Evolutionary conservation across 2,797 vertebrate genomes (phyloP), one percentile per base, ranked within the genome.

Genomic region (Triplophysa yarkandensis): DNA sequence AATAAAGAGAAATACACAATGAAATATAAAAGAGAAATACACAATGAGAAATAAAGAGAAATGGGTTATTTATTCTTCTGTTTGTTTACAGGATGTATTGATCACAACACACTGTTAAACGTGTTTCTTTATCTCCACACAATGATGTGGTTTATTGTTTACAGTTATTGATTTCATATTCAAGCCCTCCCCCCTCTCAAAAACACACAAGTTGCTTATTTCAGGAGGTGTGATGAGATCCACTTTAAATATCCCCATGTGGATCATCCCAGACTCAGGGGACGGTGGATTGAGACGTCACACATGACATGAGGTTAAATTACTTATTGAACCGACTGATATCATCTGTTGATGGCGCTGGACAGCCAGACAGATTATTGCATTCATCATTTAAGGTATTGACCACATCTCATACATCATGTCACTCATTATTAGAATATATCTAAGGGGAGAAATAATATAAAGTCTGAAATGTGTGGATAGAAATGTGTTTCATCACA

Each of bases 281-380:
- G 3, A 14, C 54, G 66, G 41, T 48, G 44, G 25, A 83, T 68
- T 79, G 83, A 87, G 86, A 43, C 32, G 55, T 82, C 78, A 81
- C 87, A 82, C 83, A 69, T 72, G 39, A 79, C 44, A 78, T 76
- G 83, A 83, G 81, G 79, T 84, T 88, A 89, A 90, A 89, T 89
- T 89, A 88, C 78, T 86, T 90, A 90, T 88, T 80, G 88, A 91
- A 83, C 87, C 75, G 72, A 74, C 30, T 28, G 58, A 77, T 64
- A 62, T n/a, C 55, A 68, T 85, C 50, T 60, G 3, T 78, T 68
- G 81, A 73, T 58, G 28, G 50, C 41, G 71, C 23, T 7, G 55
- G 76, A 71, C 71, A 52, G 30, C 48, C 54, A 30, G 55, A 75
- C 41, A 63, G 58, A 55, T 62, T 62, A 34, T 75, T 71, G 54